A percentile compares a stretch with the other conserved stretches of the same genome.
These are phyloP conservation scores for Stomatorhinus walkeri DNA, from an alignment of 2,797 vertebrate genomes.

Conservation along the genomic window DNA sequence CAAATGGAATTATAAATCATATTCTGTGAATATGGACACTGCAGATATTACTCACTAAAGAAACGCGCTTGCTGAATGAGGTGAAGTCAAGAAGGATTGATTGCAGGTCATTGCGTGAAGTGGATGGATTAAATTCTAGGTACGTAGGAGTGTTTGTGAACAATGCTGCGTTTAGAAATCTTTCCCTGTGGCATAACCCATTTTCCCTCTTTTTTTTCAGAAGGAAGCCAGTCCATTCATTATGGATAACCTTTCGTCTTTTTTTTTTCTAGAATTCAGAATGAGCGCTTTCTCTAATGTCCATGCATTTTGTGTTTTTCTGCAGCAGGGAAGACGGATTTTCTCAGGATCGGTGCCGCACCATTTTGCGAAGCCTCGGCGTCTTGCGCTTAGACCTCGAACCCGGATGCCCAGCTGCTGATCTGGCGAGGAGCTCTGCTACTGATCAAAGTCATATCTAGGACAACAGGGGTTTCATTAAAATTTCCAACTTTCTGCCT, in stretches of 20 bases:
- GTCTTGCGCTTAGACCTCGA: slow-evolving; percentile 32
- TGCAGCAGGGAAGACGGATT: neutral
- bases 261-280: neutral
- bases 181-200: slow-evolving; percentile 11
- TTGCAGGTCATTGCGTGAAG: neutral
- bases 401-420: slow-evolving; percentile 17
- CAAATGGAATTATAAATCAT: slow-evolving; percentile 14
- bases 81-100: neutral
- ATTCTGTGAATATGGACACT: neutral
- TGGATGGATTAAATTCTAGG: neutral
- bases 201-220: slow-evolving; percentile 13
- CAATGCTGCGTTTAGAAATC: slow-evolving; percentile 12
- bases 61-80: neutral
- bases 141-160: slow-evolving; percentile 1
- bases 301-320: neutral
- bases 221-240: slow-evolving; percentile 9
- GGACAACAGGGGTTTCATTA: slow-evolving; percentile 84
- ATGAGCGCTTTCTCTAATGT: neutral
- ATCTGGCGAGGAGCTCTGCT: slow-evolving; percentile 62
- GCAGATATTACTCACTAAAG: slow-evolving; percentile 6
- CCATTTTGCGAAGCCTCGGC: neutral
- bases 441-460: slow-evolving; percentile 72
- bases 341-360: neutral
- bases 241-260: slow-evolving; percentile 12
- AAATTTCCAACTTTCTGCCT: slow-evolving; percentile 69